phyloP scores from a whole-genome alignment of 2,797 vertebrate genomes.

The Sebastolobus altivelis region DNA sequence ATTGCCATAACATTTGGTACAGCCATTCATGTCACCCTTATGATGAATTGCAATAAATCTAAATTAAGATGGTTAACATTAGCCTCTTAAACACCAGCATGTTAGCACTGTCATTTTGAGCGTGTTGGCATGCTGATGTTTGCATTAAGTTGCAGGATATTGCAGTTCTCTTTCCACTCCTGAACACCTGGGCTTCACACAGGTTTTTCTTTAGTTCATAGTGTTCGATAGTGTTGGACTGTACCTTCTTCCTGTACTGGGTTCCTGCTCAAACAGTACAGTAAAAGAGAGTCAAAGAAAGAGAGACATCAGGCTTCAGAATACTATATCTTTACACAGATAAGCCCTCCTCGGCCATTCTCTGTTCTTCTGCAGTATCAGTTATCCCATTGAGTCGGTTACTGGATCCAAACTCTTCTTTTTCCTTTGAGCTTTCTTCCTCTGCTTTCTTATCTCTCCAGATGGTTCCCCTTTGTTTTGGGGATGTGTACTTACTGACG shows the following conservation, averaged over 20 bases:
- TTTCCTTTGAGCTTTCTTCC: conserved; percentile 22
- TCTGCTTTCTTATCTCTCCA: conserved; percentile 5
- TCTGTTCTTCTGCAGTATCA: conserved; percentile 21
- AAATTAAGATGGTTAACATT: neutral
- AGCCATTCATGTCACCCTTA: neutral
- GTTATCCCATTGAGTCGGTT: conserved; percentile 12
- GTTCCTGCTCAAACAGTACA: conserved; percentile 12
- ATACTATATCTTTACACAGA: conserved; percentile 10
- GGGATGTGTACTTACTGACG: conserved; percentile 40
- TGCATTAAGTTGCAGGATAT: neutral
- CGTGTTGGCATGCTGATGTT: too few species aligned
- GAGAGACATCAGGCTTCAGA: neutral
- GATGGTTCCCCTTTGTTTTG: neutral
- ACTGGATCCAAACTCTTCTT: conserved; percentile 5
- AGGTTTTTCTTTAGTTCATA: neutral
- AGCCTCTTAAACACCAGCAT: neutral
- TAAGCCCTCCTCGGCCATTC: conserved; percentile 16
- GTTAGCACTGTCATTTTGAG: neutral
- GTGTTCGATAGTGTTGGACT: neutral
- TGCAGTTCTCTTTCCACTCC: neutral
- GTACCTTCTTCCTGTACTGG: neutral
- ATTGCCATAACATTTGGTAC: neutral
- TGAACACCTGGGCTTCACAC: conserved; percentile 2
- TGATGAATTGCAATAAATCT: neutral
- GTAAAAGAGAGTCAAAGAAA: neutral